Base-by-base conservation (phyloP, 2,797 vertebrate genomes). In the Phrynocephalus forsythii region DNA sequence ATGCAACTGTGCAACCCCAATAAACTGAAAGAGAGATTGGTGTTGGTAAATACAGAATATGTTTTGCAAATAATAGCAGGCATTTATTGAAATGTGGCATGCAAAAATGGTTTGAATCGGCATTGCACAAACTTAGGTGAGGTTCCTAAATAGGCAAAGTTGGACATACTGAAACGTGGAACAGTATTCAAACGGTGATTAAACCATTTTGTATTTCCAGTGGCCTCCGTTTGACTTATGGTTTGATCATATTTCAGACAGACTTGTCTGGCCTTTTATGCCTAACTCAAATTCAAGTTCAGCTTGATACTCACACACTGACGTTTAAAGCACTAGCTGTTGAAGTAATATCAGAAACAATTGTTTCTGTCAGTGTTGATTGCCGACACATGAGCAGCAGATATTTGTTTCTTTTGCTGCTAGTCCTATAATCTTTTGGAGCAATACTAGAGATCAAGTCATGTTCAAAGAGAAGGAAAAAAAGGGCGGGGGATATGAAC, bases 181-280 rank as follows among this genome's bases (percentile, higher is more conserved):
- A 52, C 2, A 3, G n/a, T n/a, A 13, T 16, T 18, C 75, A 24
- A 26, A 48, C 11, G 48, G 16, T 30, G n/a, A 69, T 48, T 56
- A n/a, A 0, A 30, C n/a, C 28, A 24, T n/a, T 85, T 79, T 69
- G 26, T 24, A 56, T 38, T 56, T 10, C 52, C 6, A 56, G 2
- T 6, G 22, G 11, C 11, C 20, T 18, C 18, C 1, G 5, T 22
- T 48, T 81, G n/a, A 6, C 20, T 67, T n/a, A 10, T 38, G 11
- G 1, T 56, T 79, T n/a, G 44, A 50, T 24, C 22, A 48, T 7
- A 48, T 24, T 68, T 79, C 7, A 77, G 79, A 79, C 73, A n/a
- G 81, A 80, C 90, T 13, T 33, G 79, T 90, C 67, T 84, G 60
- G 89, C 56, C 76, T 95, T 92, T 92, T 80, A 88, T 88, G 48